phyloP scores from a whole-genome alignment of 2,888 invertebrate species.

The Sphaerophoria rueppellii region DNA sequence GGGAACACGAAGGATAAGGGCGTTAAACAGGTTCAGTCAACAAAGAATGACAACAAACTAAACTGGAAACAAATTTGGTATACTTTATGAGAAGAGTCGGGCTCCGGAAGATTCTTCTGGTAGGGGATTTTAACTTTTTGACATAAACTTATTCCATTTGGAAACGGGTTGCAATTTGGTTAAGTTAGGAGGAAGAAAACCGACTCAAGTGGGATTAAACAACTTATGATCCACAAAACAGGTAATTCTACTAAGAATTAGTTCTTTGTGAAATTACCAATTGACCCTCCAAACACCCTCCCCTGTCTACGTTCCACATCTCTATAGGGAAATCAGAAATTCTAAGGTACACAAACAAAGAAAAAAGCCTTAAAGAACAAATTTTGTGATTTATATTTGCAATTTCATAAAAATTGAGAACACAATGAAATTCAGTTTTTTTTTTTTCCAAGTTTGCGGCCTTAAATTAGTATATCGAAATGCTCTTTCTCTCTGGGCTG shows the following conservation, averaged over 20 bases:
- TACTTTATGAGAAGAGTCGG: neutral
- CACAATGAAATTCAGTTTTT: slow-evolving; percentile 64
- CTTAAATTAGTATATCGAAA: neutral
- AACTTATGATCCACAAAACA: too few relatives aligned
- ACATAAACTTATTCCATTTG: too few relatives aligned
- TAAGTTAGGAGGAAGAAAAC: too few relatives aligned
- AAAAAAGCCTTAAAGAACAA: slow-evolving; percentile 47
- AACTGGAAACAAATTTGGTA: neutral
- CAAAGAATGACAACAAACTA: neutral
- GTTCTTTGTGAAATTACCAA: too few relatives aligned
- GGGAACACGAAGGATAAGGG: slow-evolving; percentile 35
- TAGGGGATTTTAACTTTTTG: too few relatives aligned
- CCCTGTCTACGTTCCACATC: neutral
- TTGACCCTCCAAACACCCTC: neutral
- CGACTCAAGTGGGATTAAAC: too few relatives aligned
- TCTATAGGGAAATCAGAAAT: neutral
- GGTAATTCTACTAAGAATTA: too few relatives aligned
- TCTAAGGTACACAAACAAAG: neutral
- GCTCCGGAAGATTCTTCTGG: neutral
- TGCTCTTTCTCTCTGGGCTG: neutral
- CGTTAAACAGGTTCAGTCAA: slow-evolving; percentile 41
- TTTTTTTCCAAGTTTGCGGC: slow-evolving; percentile 8
- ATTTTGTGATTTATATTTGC: slow-evolving; percentile 70
- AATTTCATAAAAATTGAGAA: slow-evolving; percentile 55
- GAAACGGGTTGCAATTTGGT: too few relatives aligned